Percentiles rank a stretch among this genome's conserved stretches.
phyloP scores from a whole-genome alignment of 2,113 vertebrate genomes.

The Crypturellus undulatus region DNA sequence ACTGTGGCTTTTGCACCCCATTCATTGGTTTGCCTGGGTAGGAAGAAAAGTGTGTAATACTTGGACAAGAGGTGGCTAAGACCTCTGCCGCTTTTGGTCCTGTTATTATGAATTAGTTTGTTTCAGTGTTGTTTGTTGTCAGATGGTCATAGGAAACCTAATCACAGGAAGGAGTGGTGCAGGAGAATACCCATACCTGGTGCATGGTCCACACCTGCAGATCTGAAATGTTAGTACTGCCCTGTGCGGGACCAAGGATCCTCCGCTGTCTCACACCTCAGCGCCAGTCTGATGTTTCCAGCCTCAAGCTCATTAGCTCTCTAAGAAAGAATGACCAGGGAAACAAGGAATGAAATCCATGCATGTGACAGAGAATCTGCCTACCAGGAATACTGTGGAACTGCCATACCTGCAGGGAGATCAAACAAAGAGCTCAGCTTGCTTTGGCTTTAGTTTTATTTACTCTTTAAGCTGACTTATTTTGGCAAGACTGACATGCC shows the following conservation, averaged over 20 bases:
- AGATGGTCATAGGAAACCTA: conserved; percentile 24
- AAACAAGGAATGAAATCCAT: neutral
- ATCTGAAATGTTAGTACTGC: neutral
- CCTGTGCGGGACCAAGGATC: neutral
- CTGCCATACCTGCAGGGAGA: conserved; percentile 23
- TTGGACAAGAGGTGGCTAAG: neutral
- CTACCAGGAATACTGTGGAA: conserved; percentile 23
- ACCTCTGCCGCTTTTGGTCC: neutral
- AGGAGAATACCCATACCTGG: neutral
- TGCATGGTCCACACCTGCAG: neutral
- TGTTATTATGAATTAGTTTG: conserved; percentile 13
- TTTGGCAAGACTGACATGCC: conserved; percentile 25
- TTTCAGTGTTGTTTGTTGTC: conserved; percentile 5
- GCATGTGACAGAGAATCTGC: neutral
- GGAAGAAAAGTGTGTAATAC: neutral
- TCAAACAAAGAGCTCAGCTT: conserved; percentile 23
- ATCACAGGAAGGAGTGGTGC: neutral
- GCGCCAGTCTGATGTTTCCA: neutral
- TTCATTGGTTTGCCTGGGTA: conserved; percentile 20
- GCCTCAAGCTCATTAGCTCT: neutral
- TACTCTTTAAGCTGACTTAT: conserved; percentile 33
- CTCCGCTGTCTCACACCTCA: neutral
- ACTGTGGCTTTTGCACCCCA: neutral
- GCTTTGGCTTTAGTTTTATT: conserved; percentile 5
- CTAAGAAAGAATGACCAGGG: neutral